These are phyloP conservation scores for pig (Sus scrofa) DNA, from an alignment of 2,113 vertebrate species.

Conservation along the genomic window T2T-Sscrofa CM000826.6:98050001-98050500, in stretches of 20 bases:
- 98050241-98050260: background rate
- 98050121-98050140: constrained; percentile 1
- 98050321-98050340: background rate
- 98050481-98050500: background rate
- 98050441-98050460: too few species aligned
- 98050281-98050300: constrained; percentile 30
- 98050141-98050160: background rate
- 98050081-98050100: constrained; percentile 43
- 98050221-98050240: background rate
- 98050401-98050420: background rate
- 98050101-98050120: background rate
- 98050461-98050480: background rate
- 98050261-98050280: background rate
- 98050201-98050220: background rate
- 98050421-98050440: background rate
- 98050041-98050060: background rate
- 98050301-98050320: background rate
- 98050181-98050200: constrained; percentile 18
- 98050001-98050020: background rate
- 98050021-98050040: background rate
- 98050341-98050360: background rate
- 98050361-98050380: background rate
- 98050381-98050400: background rate
- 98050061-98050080: constrained; percentile 11
- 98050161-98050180: constrained; percentile 23